A percentile compares a stretch with the other conserved stretches of the same genome.
Evolutionary conservation across 2,888 invertebrate genomes (phyloP).

Genomic region (Synanthedon formicaeformis): DNA sequence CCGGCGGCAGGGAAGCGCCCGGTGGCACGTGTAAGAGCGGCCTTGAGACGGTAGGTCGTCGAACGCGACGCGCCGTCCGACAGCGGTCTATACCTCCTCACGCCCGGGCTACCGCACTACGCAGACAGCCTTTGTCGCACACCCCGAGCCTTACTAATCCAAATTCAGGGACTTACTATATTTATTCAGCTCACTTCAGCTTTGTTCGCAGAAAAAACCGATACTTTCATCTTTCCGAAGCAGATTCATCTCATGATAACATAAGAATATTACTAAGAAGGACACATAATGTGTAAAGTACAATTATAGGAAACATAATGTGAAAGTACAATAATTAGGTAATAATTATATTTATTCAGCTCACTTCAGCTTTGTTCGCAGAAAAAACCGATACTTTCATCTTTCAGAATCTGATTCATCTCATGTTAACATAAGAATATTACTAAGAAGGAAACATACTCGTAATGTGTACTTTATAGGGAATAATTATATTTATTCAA

Average conservation of each 20-base stretch:
- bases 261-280: too few species aligned
- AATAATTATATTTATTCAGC: too few species aligned
- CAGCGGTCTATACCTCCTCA: background rate
- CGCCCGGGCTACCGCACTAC: conserved; percentile 26
- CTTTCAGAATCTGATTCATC: too few species aligned
- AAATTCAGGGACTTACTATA: background rate
- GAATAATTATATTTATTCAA: too few species aligned
- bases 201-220: background rate
- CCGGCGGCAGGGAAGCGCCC: conserved; percentile 60
- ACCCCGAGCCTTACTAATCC: conserved; percentile 2
- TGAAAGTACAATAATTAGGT: too few species aligned
- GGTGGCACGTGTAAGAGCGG: conserved; percentile 63
- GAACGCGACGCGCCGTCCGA: conserved; percentile 41
- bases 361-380: too few species aligned
- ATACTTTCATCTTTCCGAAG: background rate
- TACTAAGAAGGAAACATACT: too few species aligned
- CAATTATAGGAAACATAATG: too few species aligned
- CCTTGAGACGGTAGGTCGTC: conserved; percentile 64
- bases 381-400: too few species aligned
- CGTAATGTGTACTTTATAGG: too few species aligned
- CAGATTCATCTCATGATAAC: background rate
- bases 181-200: background rate
- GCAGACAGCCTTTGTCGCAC: conserved; percentile 30
- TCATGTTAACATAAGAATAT: too few species aligned
- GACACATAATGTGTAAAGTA: too few species aligned